A percentile compares a stretch with the other conserved stretches of the same genome.
Conservation (phyloP, 2,888 invertebrate species). For the Macrosoma leucophasiata region DNA sequence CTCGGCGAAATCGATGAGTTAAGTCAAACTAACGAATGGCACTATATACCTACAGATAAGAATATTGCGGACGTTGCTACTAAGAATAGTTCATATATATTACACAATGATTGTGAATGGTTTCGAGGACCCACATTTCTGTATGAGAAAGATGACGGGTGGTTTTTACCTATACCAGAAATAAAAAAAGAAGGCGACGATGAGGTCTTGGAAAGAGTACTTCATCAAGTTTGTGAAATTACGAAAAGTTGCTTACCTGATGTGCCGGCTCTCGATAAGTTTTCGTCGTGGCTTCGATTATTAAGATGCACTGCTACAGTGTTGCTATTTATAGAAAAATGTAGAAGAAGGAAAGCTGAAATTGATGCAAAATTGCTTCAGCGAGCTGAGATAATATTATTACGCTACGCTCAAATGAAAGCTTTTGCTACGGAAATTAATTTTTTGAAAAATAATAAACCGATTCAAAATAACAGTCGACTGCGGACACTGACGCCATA, state of each 20-base stretch:
- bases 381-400: conserved; percentile 7
- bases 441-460: conserved; percentile 3
- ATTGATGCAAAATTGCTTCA: neutral
- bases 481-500: conserved; percentile 9
- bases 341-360: neutral
- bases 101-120: conserved; percentile 2
- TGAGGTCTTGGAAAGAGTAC: conserved; percentile 3
- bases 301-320: conserved; percentile 7
- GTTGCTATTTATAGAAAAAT: conserved; percentile 7
- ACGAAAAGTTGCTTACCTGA: conserved; percentile 1
- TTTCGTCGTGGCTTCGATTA: conserved; percentile 16
- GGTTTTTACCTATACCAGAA: conserved; percentile 4
- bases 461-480: conserved; percentile 7
- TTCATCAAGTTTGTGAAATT: neutral
- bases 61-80: conserved; percentile 12
- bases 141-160: neutral
- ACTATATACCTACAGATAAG: conserved; percentile 17
- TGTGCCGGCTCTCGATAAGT: conserved; percentile 12
- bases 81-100: neutral
- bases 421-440: conserved; percentile 1
- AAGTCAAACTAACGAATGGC: conserved; percentile 12
- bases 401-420: conserved; percentile 6
- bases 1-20: conserved; percentile 22
- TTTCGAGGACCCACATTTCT: conserved; percentile 4
- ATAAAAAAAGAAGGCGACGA: neutral